Percentiles rank a stretch among this genome's conserved stretches.
These are phyloP conservation scores for Orchesella cincta DNA, from an alignment of 1,140 invertebrate genomes.

Conservation along the genomic window DNA sequence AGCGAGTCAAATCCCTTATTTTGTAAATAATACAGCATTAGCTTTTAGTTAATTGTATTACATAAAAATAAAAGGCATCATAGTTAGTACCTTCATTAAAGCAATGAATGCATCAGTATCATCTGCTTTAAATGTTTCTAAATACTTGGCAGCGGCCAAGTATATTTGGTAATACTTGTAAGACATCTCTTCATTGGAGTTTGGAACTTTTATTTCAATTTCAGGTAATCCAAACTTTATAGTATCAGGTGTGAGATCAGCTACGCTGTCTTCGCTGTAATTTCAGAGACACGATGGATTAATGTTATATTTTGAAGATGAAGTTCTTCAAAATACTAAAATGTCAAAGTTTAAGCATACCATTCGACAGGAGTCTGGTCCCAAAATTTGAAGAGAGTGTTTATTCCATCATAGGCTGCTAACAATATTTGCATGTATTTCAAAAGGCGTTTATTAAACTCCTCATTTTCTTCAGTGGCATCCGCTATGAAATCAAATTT, in stretches of 20 bases:
- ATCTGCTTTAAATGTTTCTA: constrained; percentile 61
- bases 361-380: constrained; percentile 61
- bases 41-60: neutral
- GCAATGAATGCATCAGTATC: constrained; percentile 72
- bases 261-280: constrained; percentile 34
- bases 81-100: constrained; percentile 61
- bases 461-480: constrained; percentile 31
- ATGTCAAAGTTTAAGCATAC: too few relatives aligned
- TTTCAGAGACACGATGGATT: constrained; percentile 11
- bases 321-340: too few relatives aligned
- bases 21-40: neutral
- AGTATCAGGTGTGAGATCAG: constrained; percentile 37
- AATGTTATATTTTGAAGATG: constrained; percentile 46
- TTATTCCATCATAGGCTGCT: constrained; percentile 52
- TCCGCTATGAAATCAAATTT: constrained; percentile 29
- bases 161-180: constrained; percentile 50
- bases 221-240: constrained; percentile 38
- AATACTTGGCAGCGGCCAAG: constrained; percentile 32
- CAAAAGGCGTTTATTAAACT: constrained; percentile 40
- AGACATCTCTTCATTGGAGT: constrained; percentile 34
- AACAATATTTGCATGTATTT: constrained; percentile 42
- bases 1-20: constrained; percentile 46
- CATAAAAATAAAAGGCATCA: constrained; percentile 1
- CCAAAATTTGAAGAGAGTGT: constrained; percentile 65
- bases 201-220: constrained; percentile 38